These are phyloP conservation scores for Tragelaphus buxtoni DNA, from an alignment of 2,113 vertebrate genomes.

Conservation along the genomic window DNA sequence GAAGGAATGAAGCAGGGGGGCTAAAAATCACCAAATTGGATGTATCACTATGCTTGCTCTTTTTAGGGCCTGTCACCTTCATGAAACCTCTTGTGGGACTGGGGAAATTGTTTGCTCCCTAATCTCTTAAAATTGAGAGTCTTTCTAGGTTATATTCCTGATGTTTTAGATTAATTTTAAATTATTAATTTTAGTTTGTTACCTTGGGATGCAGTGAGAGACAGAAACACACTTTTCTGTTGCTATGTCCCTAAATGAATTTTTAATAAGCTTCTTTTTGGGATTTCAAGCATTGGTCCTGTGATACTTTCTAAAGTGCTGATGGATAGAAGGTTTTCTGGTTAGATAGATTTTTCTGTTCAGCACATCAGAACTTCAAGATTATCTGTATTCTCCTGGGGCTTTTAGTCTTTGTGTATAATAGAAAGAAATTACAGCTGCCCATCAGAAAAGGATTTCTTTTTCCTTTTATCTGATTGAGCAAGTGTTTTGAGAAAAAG, in stretches of 20 bases:
- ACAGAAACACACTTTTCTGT: neutral
- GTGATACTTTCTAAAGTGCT: neutral
- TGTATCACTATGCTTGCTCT: constrained; percentile 36
- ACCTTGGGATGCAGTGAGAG: neutral
- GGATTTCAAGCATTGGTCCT: neutral
- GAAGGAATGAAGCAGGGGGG: neutral
- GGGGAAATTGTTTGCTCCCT: neutral
- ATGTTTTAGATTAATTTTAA: constrained; percentile 2
- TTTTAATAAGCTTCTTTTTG: constrained; percentile 16
- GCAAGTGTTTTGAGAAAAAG: neutral
- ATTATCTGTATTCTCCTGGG: neutral
- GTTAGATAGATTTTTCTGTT: neutral
- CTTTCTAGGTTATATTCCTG: neutral
- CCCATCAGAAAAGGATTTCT: neutral
- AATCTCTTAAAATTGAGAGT: neutral
- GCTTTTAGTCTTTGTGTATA: neutral
- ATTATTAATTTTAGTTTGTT: neutral
- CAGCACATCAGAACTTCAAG: neutral
- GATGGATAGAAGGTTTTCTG: neutral
- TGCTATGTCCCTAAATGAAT: neutral
- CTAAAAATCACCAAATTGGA: neutral
- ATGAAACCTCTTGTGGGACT: neutral
- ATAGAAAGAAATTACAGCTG: neutral
- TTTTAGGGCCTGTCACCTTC: constrained; percentile 33
- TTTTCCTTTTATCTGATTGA: constrained; percentile 37